Conservation (phyloP, 2,797 vertebrate genomes). For the Apodemus agrarius region DNA sequence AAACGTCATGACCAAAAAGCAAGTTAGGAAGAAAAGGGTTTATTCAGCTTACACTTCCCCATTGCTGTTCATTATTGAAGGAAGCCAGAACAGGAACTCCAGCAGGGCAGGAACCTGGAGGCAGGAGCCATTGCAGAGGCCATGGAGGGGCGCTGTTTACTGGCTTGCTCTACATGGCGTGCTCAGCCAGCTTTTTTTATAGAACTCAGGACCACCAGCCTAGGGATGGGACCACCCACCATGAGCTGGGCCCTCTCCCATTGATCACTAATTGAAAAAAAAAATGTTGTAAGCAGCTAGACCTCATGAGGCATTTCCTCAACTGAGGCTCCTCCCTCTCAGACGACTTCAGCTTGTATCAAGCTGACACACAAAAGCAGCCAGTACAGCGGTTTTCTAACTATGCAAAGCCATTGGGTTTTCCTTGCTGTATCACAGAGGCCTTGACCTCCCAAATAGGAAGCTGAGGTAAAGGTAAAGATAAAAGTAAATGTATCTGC, state of each 20-base stretch:
- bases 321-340: not conserved
- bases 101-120: not conserved
- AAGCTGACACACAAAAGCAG: not conserved
- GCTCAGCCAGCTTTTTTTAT: not conserved
- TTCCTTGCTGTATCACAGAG: not conserved
- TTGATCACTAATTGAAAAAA: not conserved
- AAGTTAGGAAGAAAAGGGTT: not conserved
- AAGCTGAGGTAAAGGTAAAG: not conserved
- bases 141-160: not conserved
- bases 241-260: not conserved
- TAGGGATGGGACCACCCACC: not conserved
- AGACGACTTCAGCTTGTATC: not conserved
- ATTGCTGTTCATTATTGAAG: not conserved
- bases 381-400: not conserved
- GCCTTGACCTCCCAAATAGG: not conserved
- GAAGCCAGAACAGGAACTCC: not conserved
- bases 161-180: not conserved
- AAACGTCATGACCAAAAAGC: not conserved
- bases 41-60: not conserved
- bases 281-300: not conserved
- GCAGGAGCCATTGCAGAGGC: not conserved
- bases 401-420: not conserved
- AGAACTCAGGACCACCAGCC: not conserved
- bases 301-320: not conserved
- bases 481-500: too few species aligned